Evolutionary conservation across 2,113 vertebrate genomes (phyloP).

Genomic region (Bubalus kerabau): DNA sequence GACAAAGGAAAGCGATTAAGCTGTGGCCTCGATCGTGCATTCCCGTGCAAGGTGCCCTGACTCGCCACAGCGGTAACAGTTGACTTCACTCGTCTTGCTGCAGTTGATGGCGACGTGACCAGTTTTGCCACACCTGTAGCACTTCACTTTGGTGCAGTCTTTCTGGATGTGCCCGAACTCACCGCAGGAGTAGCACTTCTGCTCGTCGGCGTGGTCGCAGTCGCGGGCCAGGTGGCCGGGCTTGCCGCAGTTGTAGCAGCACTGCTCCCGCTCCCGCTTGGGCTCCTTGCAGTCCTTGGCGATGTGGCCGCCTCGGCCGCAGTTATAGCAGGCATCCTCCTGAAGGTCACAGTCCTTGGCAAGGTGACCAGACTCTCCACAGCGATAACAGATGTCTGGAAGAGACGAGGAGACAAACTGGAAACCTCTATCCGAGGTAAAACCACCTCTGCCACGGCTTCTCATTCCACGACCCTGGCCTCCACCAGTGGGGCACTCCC

Average conservation of each 20-base stretch:
- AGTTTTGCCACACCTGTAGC: constrained; percentile 99
- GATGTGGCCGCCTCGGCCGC: constrained; percentile 97
- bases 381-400: constrained; percentile 94
- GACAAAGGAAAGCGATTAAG: constrained; percentile 94
- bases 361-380: constrained; percentile 98
- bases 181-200: constrained; percentile 99
- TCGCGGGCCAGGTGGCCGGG: constrained; percentile 97
- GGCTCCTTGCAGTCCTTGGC: constrained; percentile 99
- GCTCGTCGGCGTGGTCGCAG: constrained; percentile 96
- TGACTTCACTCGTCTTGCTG: constrained; percentile 98
- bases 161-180: constrained; percentile 99
- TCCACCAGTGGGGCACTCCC: constrained; percentile 93
- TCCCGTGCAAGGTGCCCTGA: constrained; percentile 99
- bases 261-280: constrained; percentile 96
- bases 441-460: constrained; percentile 90
- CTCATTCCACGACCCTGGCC: constrained; percentile 90
- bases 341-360: constrained; percentile 98
- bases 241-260: constrained; percentile 98
- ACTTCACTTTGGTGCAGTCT: constrained; percentile 98
- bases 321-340: constrained; percentile 99
- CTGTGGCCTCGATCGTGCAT: constrained; percentile 98
- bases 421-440: constrained; percentile 81
- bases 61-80: constrained; percentile 99
- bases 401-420: constrained; percentile 87
- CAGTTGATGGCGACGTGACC: constrained; percentile 99